phyloP scores from a whole-genome alignment of 2,113 vertebrate genomes.

The Psammodynastes pulverulentus region DNA sequence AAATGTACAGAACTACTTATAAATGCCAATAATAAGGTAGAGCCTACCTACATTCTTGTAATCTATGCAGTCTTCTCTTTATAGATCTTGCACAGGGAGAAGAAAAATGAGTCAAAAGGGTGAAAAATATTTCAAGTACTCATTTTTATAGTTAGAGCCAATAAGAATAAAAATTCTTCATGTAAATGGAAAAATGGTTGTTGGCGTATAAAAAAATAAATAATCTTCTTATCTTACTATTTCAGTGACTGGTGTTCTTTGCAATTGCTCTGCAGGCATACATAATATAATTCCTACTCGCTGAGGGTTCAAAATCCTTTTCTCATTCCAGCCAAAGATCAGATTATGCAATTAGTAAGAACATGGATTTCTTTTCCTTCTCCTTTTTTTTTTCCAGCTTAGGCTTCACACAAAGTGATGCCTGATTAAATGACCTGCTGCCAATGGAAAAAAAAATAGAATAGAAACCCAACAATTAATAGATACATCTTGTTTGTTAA shows the following conservation, averaged over 20 bases:
- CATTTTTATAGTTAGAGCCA: neutral
- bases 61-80: neutral
- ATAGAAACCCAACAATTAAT: neutral
- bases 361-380: neutral
- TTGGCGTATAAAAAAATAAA: neutral
- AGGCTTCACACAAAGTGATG: neutral
- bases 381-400: neutral
- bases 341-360: neutral
- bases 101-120: neutral
- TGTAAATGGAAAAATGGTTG: neutral
- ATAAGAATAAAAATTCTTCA: neutral
- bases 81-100: neutral
- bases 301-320: neutral
- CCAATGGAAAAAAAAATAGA: neutral
- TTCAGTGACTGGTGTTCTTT: neutral
- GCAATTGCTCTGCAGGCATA: neutral
- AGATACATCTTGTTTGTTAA: neutral
- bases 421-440: neutral
- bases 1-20: neutral
- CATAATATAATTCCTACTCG: neutral
- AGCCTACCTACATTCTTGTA: neutral
- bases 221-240: neutral
- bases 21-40: neutral
- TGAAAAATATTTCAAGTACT: neutral
- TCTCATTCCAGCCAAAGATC: neutral